These are phyloP conservation scores for Pipistrellus pipistrellus DNA, from an alignment of 2,797 vertebrate genomes.

Conservation along the genomic window DNA sequence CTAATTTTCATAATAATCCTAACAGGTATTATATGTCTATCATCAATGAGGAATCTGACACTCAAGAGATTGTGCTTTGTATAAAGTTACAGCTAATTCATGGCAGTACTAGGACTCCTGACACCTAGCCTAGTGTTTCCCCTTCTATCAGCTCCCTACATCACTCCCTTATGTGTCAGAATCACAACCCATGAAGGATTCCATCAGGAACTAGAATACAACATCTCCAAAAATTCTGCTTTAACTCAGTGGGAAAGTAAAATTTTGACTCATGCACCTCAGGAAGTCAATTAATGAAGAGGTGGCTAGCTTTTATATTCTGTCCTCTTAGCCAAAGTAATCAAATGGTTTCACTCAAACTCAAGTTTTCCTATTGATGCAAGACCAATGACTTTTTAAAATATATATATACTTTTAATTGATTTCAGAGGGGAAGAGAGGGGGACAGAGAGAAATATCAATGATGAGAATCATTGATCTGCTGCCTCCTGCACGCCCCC, in stretches of 20 bases:
- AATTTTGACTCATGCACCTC: not conserved
- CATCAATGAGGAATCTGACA: not conserved
- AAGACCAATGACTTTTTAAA: not conserved
- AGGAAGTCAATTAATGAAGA: constrained; percentile 23
- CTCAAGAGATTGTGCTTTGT: constrained; percentile 64
- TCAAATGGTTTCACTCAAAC: not conserved
- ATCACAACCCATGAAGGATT: not conserved
- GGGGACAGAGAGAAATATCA: no score
- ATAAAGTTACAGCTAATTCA: constrained; percentile 29
- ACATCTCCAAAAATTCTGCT: constrained; percentile 46
- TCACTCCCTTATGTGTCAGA: not conserved
- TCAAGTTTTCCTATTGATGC: constrained; percentile 29
- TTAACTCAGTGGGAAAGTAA: constrained; percentile 25
- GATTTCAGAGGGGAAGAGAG: no score
- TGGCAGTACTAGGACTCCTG: not conserved
- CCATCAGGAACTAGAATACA: not conserved
- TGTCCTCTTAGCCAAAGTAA: constrained; percentile 17
- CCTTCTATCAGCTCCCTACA: not conserved
- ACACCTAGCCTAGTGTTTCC: not conserved
- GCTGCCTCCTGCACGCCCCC: no score
- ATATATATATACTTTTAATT: no score
- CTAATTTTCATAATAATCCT: constrained; percentile 55
- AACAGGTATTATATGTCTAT: not conserved
- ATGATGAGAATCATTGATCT: no score
- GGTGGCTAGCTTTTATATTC: not conserved